Conservation (phyloP, 2,113 vertebrate species). For the Ptyas mucosa region DNA sequence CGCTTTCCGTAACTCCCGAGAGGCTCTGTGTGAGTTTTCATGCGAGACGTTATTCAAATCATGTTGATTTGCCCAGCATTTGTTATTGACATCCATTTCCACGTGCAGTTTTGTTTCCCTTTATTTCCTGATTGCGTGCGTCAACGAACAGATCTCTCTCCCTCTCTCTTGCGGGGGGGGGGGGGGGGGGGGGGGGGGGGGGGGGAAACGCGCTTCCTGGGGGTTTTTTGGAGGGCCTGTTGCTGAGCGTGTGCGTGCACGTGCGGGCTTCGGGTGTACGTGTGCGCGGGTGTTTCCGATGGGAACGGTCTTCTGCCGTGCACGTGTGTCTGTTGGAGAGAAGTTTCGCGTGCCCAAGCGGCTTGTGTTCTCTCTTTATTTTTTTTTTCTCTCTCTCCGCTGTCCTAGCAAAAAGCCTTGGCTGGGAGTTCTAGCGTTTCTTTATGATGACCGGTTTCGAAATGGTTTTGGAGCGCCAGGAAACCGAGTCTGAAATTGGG, state of each 20-base stretch:
- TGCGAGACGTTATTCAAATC: constrained; percentile 62
- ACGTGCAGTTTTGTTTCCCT: constrained; percentile 50
- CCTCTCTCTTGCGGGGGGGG: not conserved
- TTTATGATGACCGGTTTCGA: constrained; percentile 93
- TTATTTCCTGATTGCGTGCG: not conserved
- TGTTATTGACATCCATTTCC: constrained; percentile 29
- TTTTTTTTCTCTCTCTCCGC: not conserved
- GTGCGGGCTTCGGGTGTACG: constrained; percentile 37
- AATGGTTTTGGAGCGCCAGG: constrained; percentile 83
- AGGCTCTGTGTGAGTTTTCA: constrained; percentile 48
- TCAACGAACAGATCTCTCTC: not conserved
- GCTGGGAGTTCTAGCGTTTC: constrained; percentile 75
- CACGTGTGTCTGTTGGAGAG: not conserved
- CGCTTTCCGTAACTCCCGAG: not conserved
- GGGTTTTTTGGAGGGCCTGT: constrained; percentile 40
- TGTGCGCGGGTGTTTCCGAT: constrained; percentile 16
- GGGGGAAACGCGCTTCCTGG: constrained; percentile 36
- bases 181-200: rapidly evolving
- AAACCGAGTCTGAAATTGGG: constrained; percentile 88
- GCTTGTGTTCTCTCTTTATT: constrained; percentile 31
- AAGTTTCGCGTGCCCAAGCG: not conserved
- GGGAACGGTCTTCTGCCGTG: constrained; percentile 2
- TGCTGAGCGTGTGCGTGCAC: constrained; percentile 49
- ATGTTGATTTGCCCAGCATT: constrained; percentile 62
- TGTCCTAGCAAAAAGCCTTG: constrained; percentile 55